Percentiles rank a stretch among this genome's conserved stretches.
Evolutionary conservation across 2,113 vertebrate species (phyloP).

Genomic region (Sinocyclocheilus maitianheensis): DNA sequence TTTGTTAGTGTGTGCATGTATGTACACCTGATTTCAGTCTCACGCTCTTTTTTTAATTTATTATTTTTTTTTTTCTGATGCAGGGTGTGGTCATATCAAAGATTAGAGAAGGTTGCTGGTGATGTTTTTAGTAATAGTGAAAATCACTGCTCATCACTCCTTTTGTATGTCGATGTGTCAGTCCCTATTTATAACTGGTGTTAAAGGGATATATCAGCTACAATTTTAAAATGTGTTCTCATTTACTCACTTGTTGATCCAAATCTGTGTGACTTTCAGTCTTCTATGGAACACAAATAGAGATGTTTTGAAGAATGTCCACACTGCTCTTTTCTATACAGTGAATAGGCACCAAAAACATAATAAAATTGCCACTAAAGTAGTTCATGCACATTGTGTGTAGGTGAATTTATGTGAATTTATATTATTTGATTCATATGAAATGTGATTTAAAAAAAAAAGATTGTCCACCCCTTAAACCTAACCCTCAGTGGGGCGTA

Average conservation of each 20-base stretch:
- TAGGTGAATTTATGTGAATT: neutral
- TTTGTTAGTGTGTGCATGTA: neutral
- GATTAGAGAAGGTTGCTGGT: neutral
- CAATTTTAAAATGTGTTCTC: neutral
- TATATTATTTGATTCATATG: neutral
- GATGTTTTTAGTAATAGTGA: neutral
- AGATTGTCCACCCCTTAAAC: neutral
- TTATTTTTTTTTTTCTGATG: neutral
- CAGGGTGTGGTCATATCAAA: neutral
- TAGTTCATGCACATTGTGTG: neutral
- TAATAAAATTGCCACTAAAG: neutral
- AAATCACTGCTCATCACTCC: neutral
- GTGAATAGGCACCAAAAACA: neutral
- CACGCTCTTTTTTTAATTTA: too few relatives aligned
- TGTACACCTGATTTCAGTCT: neutral
- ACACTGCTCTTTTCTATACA: neutral
- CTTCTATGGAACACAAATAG: neutral
- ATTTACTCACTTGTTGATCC: neutral
- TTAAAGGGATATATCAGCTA: neutral
- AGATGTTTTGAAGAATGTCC: neutral
- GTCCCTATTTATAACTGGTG: neutral
- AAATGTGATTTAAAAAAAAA: neutral
- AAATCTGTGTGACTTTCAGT: neutral
- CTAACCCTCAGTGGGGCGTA: neutral
- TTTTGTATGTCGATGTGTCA: neutral